A percentile compares a stretch with the other conserved stretches of the same genome.
phyloP scores from a whole-genome alignment of 92 coral and sea anemone species.

The Heliopora coerulea region DNA sequence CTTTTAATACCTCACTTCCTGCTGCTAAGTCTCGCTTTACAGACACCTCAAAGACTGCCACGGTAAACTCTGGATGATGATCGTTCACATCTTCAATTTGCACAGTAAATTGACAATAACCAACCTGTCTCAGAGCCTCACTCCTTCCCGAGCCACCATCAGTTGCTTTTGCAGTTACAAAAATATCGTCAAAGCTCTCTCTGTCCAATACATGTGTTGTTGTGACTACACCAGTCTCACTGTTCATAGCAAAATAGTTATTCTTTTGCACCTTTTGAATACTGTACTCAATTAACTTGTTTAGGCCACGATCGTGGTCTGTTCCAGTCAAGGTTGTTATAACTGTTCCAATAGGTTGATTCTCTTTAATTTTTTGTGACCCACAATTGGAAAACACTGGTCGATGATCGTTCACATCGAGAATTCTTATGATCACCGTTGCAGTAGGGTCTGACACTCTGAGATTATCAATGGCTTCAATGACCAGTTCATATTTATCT shows the following conservation, averaged over 20 bases:
- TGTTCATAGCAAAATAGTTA: conserved; percentile 58
- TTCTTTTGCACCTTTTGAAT: conserved; percentile 56
- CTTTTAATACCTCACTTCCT: not conserved
- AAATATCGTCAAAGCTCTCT: conserved; percentile 52
- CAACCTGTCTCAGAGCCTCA: conserved; percentile 61
- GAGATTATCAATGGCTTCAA: conserved; percentile 76
- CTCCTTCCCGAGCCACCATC: conserved; percentile 47
- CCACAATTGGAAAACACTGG: conserved; percentile 55
- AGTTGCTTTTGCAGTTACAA: conserved; percentile 61
- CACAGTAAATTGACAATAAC: conserved; percentile 61
- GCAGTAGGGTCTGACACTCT: conserved; percentile 71
- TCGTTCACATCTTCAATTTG: conserved; percentile 62
- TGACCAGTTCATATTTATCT: conserved; percentile 53
- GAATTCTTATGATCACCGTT: conserved; percentile 60
- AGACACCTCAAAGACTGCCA: conserved; percentile 51
- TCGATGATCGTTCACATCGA: conserved; percentile 79
- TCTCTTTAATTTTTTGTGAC: conserved; percentile 27
- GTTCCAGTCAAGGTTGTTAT: conserved; percentile 75
- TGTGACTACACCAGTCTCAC: conserved; percentile 50
- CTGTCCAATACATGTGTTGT: conserved; percentile 54
- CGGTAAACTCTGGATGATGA: conserved; percentile 65
- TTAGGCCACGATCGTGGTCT: conserved; percentile 66
- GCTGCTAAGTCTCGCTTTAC: conserved; percentile 14
- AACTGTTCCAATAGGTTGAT: conserved; percentile 36
- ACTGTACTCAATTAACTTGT: conserved; percentile 34